Conservation (phyloP, 2,888 invertebrate species). For the Tetrapedia diversipes region DNA sequence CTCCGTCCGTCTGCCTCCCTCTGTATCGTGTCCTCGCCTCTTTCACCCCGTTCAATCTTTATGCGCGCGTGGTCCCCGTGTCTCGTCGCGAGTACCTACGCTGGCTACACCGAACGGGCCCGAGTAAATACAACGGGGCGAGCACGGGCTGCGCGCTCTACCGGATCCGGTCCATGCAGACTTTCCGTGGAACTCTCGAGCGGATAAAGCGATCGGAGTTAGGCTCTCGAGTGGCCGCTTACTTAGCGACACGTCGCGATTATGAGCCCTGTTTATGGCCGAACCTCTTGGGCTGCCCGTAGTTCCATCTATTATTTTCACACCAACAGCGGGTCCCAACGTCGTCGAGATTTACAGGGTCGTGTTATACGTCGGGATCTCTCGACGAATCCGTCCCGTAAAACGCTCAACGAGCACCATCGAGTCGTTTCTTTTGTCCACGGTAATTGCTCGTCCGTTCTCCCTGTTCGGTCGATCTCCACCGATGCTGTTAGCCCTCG, state of each 20-base stretch:
- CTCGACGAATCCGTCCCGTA: constrained; percentile 17
- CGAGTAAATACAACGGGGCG: constrained; percentile 30
- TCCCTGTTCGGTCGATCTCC: background rate
- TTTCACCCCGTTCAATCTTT: constrained; percentile 19
- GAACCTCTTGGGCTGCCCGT: background rate
- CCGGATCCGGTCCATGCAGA: constrained; percentile 13
- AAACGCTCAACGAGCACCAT: constrained; percentile 8
- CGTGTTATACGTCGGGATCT: background rate
- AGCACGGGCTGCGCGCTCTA: too few species aligned
- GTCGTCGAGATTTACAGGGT: constrained; percentile 24
- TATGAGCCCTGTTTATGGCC: constrained; percentile 45
- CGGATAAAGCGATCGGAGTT: constrained; percentile 40
- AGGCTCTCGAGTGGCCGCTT: background rate
- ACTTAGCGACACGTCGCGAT: constrained; percentile 29
- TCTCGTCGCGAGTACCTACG: constrained; percentile 5
- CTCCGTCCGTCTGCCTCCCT: constrained; percentile 3
- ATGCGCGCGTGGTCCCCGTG: background rate
- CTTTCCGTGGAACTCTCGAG: constrained; percentile 20
- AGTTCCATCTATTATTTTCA: constrained; percentile 48
- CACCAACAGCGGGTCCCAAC: background rate
- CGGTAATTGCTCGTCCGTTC: constrained; percentile 12
- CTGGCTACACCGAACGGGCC: constrained; percentile 3
- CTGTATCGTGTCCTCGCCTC: constrained; percentile 2
- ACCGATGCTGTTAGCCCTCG: background rate
- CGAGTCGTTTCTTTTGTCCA: background rate